Conservation (phyloP, 1,140 invertebrate genomes). For the Halesus radiatus region DNA sequence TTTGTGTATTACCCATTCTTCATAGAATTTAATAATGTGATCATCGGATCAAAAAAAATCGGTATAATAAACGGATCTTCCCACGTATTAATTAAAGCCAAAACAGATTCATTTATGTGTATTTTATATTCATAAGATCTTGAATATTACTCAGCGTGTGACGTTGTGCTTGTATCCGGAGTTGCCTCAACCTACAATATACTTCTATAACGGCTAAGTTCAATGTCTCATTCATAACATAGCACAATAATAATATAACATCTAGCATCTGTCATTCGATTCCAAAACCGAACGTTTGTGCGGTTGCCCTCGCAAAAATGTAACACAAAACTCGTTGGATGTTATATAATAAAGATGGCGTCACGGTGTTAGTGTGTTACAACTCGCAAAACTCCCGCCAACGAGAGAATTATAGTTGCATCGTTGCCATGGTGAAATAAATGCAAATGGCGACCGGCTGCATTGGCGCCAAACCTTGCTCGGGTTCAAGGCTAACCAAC, state of each 20-base stretch:
- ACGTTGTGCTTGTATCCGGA: no score
- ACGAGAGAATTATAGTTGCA: background rate
- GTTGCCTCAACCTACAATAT: no score
- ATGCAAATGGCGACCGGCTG: conserved; percentile 35
- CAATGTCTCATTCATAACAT: background rate
- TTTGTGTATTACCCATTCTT: no score
- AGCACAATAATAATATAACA: no score
- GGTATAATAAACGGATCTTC: no score
- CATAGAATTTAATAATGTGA: no score
- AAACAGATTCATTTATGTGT: no score
- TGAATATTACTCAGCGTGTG: no score
- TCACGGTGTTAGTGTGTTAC: background rate
- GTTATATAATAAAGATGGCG: background rate
- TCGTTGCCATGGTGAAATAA: background rate
- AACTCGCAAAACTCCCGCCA: conserved; percentile 3
- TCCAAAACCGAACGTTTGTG: conserved; percentile 9
- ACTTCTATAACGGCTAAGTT: background rate
- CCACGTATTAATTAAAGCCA: no score
- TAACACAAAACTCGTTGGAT: conserved; percentile 14
- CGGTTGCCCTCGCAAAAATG: background rate
- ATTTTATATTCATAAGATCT: no score
- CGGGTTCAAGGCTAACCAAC: conserved; percentile 35
- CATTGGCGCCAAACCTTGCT: conserved; percentile 20
- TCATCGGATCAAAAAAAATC: no score
- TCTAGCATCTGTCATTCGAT: conserved; percentile 25